These are phyloP conservation scores for Drosophila repletoides DNA, from an alignment of 1,140 invertebrate species.

Conservation along the genomic window DNA sequence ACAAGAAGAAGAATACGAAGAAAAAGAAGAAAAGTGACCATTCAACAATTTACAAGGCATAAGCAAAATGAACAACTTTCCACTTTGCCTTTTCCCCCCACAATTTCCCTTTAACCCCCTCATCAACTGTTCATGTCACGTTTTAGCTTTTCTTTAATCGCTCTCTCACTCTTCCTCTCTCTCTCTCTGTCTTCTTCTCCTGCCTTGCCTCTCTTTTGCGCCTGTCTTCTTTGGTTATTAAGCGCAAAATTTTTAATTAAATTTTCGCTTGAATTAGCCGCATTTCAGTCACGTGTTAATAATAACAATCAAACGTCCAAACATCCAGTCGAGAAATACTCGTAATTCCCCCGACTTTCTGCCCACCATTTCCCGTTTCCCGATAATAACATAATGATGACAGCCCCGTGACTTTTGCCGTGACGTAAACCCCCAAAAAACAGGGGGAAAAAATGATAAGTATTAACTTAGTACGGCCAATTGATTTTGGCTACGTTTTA, in stretches of 20 bases:
- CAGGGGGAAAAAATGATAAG: too few relatives aligned
- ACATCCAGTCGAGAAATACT: background rate
- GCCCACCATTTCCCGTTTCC: background rate
- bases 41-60: conserved; percentile 70
- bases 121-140: conserved; percentile 56
- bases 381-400: conserved; percentile 22
- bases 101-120: background rate
- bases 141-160: conserved; percentile 5
- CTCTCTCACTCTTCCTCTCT: background rate
- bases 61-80: conserved; percentile 60
- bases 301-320: conserved; percentile 73
- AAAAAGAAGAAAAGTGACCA: conserved; percentile 37
- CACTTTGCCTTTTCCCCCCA: background rate
- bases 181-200: background rate
- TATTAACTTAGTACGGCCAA: conserved; percentile 51
- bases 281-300: conserved; percentile 75
- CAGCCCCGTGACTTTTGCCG: conserved; percentile 6
- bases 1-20: conserved; percentile 14
- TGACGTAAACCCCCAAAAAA: conserved; percentile 47
- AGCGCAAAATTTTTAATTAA: conserved; percentile 72
- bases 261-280: conserved; percentile 73
- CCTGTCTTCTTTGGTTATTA: conserved; percentile 42
- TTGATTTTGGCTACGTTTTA: conserved; percentile 47
- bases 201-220: background rate
- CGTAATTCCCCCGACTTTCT: background rate